Percentiles rank a stretch among this genome's conserved stretches.
Conservation (phyloP, 2,888 invertebrate genomes). For the Tenthredo mesomela region DNA sequence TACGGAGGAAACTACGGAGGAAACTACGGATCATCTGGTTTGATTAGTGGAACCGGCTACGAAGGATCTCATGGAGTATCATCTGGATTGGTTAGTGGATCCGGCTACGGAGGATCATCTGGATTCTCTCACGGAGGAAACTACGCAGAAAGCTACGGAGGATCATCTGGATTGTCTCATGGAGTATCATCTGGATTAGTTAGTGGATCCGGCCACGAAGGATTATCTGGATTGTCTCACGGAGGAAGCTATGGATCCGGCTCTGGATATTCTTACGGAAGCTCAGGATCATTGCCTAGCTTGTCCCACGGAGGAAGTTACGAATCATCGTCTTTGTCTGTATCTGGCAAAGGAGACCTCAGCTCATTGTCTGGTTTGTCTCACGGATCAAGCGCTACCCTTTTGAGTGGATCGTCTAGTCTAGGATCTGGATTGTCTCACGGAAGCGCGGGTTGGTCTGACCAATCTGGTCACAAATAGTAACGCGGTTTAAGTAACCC, state of each 20-base stretch:
- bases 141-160: background rate
- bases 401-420: background rate
- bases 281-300: background rate
- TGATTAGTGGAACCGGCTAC: background rate
- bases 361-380: background rate
- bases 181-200: background rate
- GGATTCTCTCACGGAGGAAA: background rate
- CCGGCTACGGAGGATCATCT: background rate
- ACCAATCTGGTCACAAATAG: background rate
- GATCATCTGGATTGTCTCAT: background rate
- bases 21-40: background rate
- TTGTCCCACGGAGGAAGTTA: background rate
- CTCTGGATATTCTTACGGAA: background rate
- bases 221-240: background rate
- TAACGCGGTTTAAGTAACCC: background rate
- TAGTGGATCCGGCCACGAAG: background rate
- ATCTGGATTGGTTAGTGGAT: background rate
- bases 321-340: background rate
- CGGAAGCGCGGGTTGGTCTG: constrained; percentile 24
- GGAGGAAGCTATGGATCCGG: background rate
- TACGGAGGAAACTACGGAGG: background rate
- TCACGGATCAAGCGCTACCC: background rate
- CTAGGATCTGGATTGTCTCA: constrained; percentile 31
- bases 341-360: background rate
- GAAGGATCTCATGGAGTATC: too few relatives aligned